phyloP scores from a whole-genome alignment of 1,140 invertebrate species.

The Drosophila pectinifera region DNA sequence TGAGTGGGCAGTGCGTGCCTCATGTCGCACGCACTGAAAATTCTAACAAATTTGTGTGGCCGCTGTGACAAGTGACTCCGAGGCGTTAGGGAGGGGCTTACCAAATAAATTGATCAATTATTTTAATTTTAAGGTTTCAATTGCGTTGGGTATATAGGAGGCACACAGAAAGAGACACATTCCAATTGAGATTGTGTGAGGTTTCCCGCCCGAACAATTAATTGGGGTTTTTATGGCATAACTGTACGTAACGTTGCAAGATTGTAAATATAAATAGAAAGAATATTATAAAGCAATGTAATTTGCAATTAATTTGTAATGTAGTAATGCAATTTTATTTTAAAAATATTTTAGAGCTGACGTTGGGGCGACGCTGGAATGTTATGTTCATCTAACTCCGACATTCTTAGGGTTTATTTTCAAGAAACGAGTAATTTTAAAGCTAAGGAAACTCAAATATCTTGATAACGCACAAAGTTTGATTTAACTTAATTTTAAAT shows the following conservation, averaged over 20 bases:
- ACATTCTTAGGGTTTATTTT: background rate
- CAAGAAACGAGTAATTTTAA: background rate
- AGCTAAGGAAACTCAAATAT: background rate
- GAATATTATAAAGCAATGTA: too few species aligned
- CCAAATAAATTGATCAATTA: slow-evolving; percentile 43
- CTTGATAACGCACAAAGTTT: background rate
- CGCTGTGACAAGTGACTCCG: slow-evolving; percentile 9
- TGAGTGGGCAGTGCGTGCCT: slow-evolving; percentile 6
- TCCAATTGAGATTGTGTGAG: slow-evolving; percentile 17
- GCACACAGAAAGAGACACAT: slow-evolving; percentile 13
- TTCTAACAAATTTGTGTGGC: slow-evolving; percentile 20
- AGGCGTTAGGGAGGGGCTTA: slow-evolving; percentile 10
- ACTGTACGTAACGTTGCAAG: background rate
- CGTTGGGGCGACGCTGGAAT: background rate
- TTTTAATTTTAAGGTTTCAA: slow-evolving; percentile 10
- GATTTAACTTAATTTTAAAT: too few species aligned
- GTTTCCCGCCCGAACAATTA: slow-evolving; percentile 14
- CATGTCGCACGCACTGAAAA: slow-evolving; percentile 16
- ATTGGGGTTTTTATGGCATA: background rate
- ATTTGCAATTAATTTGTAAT: too few species aligned
- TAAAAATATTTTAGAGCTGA: background rate
- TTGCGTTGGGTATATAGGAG: slow-evolving; percentile 35
- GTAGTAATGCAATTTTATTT: background rate
- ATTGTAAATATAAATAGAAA: too few species aligned
- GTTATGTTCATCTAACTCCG: background rate